phyloP scores from a whole-genome alignment of 2,888 invertebrate genomes.

The Drosophila cognata region DNA sequence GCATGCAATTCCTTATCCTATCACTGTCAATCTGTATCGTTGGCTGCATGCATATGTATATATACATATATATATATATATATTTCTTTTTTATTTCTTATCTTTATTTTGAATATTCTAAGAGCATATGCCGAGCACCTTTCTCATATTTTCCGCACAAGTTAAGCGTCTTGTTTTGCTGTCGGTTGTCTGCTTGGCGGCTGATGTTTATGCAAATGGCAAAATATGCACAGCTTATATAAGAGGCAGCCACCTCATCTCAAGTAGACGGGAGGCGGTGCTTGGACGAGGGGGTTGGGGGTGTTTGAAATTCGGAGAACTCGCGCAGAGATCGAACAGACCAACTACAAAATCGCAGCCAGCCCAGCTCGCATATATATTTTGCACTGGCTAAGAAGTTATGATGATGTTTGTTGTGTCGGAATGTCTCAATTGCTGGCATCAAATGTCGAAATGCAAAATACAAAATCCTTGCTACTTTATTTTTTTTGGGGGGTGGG shows the following conservation, averaged over 20 bases:
- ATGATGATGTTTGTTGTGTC: slow-evolving; percentile 31
- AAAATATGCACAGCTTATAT: slow-evolving; percentile 36
- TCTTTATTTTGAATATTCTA: not conserved
- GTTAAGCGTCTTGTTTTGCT: slow-evolving; percentile 14
- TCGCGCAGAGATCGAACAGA: slow-evolving; percentile 33
- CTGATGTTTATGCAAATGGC: slow-evolving; percentile 69
- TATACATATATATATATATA: not conserved
- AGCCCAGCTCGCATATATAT: slow-evolving; percentile 41
- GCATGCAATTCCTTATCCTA: no score
- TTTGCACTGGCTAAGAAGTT: slow-evolving; percentile 27
- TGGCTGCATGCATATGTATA: no score
- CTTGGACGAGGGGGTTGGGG: no score
- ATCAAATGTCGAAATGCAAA: slow-evolving; percentile 61
- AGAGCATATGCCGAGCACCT: not conserved
- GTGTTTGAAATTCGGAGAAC: not conserved
- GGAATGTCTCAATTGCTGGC: slow-evolving; percentile 26
- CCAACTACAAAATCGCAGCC: slow-evolving; percentile 35
- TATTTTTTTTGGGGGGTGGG: not conserved
- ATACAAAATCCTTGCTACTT: slow-evolving; percentile 57
- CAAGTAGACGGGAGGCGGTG: not conserved
- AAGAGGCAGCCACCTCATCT: not conserved
- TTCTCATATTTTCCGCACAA: slow-evolving; percentile 10
- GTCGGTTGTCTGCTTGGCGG: slow-evolving; percentile 21
- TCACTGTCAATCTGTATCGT: no score
- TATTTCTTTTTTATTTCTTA: not conserved